Base-by-base conservation (phyloP, 2,113 vertebrate genomes). In the Pelodiscus sinensis region DNA sequence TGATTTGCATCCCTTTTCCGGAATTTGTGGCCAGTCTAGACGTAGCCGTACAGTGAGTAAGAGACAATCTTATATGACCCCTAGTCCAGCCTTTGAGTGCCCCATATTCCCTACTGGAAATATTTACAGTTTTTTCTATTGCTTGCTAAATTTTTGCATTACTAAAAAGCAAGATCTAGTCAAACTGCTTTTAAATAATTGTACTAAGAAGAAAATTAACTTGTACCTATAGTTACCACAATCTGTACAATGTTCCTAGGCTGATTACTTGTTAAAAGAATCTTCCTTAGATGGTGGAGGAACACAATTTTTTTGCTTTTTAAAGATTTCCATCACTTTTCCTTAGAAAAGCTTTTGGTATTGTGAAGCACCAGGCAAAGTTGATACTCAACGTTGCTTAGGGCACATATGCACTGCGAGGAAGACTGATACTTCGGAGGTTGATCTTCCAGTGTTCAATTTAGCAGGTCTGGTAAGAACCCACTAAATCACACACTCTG, bases 361-460 rank as follows among this genome's bases (percentile, higher is more conserved):
- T 90, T 29, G 1, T 25, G 10, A 82, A 51, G 55, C 81, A 79
- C 68, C 21, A 57, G 79, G 55, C 86, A 89, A 93, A 91, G 52
- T 16, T 56, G 92, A 89, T 93, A 90, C 95, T 92, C 91, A 95
- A 93, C 91, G 93, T 87, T 92, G 90, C 44, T 44, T 5, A 44
- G 44, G 44, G 44, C 44, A 44, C 44, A 44, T 44, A 5, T 44
- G 44, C 44, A 44, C 44, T 44, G 44, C 44, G 5, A 44, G 44
- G 44, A 44, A 44, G 44, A 44, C 44, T 44, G 44, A 44, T 44
- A 44, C 44, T 44, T 44, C 44, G 44, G 6, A 44, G 44, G 44
- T 44, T 44, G 44, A 44, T 44, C 44, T 44, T 44, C 44, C 44
- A 44, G 5, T 44, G 44, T 5, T 44, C 44, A 44, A 44, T 44